phyloP scores from a whole-genome alignment of 2,888 invertebrate species.

The Spodoptera littoralis region DNA sequence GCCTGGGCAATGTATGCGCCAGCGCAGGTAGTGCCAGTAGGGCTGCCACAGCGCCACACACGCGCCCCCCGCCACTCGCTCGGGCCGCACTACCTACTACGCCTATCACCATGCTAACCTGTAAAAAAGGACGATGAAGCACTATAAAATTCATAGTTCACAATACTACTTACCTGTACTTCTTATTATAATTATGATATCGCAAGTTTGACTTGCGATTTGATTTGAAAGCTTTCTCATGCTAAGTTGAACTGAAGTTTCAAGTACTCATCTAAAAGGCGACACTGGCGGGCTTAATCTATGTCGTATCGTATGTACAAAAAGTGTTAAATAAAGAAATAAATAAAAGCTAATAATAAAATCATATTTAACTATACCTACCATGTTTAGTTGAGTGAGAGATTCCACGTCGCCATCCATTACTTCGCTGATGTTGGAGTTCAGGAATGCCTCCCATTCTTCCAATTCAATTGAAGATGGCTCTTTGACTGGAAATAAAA shows the following conservation, averaged over 20 bases:
- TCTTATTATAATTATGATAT: too few relatives aligned
- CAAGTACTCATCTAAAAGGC: too few relatives aligned
- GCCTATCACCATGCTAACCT: conserved; percentile 86
- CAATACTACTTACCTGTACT: too few relatives aligned
- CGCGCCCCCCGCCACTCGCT: conserved; percentile 73
- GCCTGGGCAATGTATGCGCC: conserved; percentile 75
- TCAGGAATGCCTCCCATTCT: conserved; percentile 95
- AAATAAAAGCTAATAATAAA: too few relatives aligned
- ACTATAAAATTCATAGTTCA: too few relatives aligned
- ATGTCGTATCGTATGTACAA: too few relatives aligned
- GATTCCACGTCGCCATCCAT: conserved; percentile 94
- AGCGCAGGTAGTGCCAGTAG: conserved; percentile 82
- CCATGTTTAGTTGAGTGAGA: conserved; percentile 91
- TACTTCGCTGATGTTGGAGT: conserved; percentile 94
- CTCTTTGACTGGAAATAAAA: conserved; percentile 74
- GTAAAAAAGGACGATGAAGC: background rate
- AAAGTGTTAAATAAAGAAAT: too few relatives aligned
- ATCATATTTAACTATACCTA: conserved; percentile 64
- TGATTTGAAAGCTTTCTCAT: too few relatives aligned
- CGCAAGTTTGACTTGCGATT: too few relatives aligned
- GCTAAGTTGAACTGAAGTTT: too few relatives aligned
- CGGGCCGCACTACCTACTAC: conserved; percentile 77
- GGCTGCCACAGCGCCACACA: conserved; percentile 85
- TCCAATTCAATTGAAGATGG: conserved; percentile 93
- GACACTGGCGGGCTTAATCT: too few relatives aligned